phyloP scores from a whole-genome alignment of 2,888 invertebrate genomes.

The Ametastegia equiseti region DNA sequence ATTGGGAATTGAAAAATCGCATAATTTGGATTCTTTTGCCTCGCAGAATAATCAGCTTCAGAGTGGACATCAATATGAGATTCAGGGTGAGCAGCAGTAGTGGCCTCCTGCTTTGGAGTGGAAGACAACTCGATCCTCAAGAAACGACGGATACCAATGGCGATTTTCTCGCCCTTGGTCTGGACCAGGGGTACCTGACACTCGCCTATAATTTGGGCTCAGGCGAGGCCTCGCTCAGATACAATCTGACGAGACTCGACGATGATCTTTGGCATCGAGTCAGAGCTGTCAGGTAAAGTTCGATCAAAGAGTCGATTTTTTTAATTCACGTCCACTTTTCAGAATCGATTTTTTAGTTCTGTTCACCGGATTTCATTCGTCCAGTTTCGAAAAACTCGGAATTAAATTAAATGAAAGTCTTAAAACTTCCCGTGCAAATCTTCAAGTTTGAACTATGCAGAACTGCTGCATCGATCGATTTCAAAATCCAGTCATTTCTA shows the following conservation, averaged over 20 bases:
- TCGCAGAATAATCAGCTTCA: constrained; percentile 87
- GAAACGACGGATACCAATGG: constrained; percentile 78
- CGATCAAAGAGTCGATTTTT: constrained; percentile 62
- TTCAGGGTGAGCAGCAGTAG: constrained; percentile 85
- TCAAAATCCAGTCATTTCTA: no score
- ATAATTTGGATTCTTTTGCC: background rate
- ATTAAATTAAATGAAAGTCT: no score
- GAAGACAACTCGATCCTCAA: constrained; percentile 79
- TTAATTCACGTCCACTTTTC: no score
- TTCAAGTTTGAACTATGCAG: no score
- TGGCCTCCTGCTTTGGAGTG: constrained; percentile 92
- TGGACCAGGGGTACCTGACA: constrained; percentile 87
- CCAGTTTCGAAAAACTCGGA: no score
- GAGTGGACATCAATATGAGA: constrained; percentile 92
- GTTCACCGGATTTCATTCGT: no score
- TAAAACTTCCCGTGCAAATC: no score
- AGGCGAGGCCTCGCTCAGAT: constrained; percentile 90
- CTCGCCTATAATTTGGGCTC: constrained; percentile 91
- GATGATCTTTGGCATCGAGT: constrained; percentile 93
- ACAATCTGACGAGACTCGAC: constrained; percentile 91
- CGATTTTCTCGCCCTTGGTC: constrained; percentile 91
- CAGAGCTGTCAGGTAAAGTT: constrained; percentile 87
- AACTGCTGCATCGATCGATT: no score
- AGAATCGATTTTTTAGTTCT: no score
- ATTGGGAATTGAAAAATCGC: background rate